Base-by-base conservation (phyloP, 2,113 vertebrate genomes). In the Sisor rabdophorus region DNA sequence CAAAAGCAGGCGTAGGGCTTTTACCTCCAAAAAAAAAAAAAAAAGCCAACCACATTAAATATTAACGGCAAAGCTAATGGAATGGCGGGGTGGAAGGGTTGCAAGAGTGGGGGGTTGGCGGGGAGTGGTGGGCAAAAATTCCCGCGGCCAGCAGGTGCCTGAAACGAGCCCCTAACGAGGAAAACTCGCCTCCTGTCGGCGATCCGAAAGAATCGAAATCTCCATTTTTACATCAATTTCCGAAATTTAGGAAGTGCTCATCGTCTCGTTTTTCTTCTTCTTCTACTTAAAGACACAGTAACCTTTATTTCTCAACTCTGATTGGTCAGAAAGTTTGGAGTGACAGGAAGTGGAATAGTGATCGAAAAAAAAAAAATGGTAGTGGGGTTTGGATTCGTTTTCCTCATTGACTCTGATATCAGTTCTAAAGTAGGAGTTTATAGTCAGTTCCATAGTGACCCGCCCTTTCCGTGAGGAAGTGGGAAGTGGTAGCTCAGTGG, bases 51-150 rank as follows among this genome's bases (percentile, higher is more conserved):
- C 65, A 28, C 71, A 80, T 80, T 50, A 78, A 82, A 80, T 78
- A 82, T 82, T 82, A 78, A 80, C 67, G 17, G 56, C 60, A 76
- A 80, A 73, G 36, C 71, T 82, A 79, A 73, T 50, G 50, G 59
- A n/a, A 58, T 3, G 59, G 9, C 9, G 58, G 59, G 22, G n/a
- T n/a, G 32, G 20, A 13, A 44, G 40, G 5, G 40, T 44, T 36
- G n/a, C n/a, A n/a, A n/a, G n/a, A n/a, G 32, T 36, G 32, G 7
- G 32, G 32, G 32, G 32, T 36, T 3, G 32, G 32, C 7, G 7
- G 32, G 32, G 32, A 7, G 32, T 44, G 5, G 40, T 1, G 9
- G 0, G 15, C 24, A 58, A 70, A 61, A 50, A 75, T 79, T 69
- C 80, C 72, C 60, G 60, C 64, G 61, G 65, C 54, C 54, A 68